phyloP scores from a whole-genome alignment of 2,888 invertebrate genomes.

The Drosophila parthenogenetica region DNA sequence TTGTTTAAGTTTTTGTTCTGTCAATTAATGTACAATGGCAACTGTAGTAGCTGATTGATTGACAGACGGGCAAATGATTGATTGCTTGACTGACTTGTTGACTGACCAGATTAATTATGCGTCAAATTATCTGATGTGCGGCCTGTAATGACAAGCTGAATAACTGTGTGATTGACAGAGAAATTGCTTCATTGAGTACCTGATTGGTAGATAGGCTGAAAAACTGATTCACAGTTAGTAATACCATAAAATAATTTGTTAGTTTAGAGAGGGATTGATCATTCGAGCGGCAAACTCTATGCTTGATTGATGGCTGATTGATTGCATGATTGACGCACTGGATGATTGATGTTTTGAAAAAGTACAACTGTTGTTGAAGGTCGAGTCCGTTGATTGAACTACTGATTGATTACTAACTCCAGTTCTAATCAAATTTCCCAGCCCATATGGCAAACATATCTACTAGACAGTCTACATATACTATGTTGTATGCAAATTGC shows the following conservation, averaged over 20 bases:
- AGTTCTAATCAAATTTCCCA: no score
- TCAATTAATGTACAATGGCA: background rate
- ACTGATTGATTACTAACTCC: background rate
- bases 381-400: no score
- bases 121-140: background rate
- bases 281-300: no score
- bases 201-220: background rate
- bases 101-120: background rate
- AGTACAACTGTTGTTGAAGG: no score
- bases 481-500: background rate
- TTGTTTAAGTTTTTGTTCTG: background rate
- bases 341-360: no score
- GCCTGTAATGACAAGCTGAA: background rate
- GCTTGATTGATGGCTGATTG: background rate
- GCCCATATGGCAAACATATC: background rate
- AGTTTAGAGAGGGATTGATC: no score
- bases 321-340: background rate
- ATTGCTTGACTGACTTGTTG: background rate
- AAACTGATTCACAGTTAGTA: background rate
- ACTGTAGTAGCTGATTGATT: background rate
- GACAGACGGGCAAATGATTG: background rate
- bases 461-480: background rate
- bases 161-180: background rate
- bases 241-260: no score
- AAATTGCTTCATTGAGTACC: background rate